Conservation (phyloP, 1,140 invertebrate genomes). For the Lerema accius region DNA sequence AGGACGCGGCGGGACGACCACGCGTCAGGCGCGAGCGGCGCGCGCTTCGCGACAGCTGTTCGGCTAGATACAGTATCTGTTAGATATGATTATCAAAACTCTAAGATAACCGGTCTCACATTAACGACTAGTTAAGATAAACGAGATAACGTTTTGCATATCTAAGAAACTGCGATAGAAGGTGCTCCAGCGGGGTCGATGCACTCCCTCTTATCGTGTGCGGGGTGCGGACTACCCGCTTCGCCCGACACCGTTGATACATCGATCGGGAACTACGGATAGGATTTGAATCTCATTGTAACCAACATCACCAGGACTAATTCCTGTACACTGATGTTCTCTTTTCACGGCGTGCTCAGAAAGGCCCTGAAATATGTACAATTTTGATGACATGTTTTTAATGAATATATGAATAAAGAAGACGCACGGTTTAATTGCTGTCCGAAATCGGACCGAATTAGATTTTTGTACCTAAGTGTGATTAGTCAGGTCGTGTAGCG, state of each 20-base stretch:
- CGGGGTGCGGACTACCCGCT: not conserved
- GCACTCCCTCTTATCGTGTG: constrained; percentile 40
- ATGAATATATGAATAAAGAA: too few relatives aligned
- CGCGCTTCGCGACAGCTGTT: constrained; percentile 47
- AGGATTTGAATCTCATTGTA: too few relatives aligned
- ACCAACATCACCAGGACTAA: too few relatives aligned
- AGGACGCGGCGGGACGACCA: not conserved
- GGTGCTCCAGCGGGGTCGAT: constrained; percentile 56
- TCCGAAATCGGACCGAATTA: too few relatives aligned
- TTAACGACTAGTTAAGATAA: constrained; percentile 81
- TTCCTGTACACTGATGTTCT: too few relatives aligned
- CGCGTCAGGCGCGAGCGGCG: constrained; percentile 27
- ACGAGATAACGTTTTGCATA: constrained; percentile 79
- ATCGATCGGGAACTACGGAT: not conserved
- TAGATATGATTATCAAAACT: constrained; percentile 74
- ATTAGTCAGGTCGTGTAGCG: too few relatives aligned
- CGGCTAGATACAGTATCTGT: constrained; percentile 69
- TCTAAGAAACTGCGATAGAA: constrained; percentile 58
- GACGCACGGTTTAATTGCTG: too few relatives aligned
- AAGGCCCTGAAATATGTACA: too few relatives aligned
- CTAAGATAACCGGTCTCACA: constrained; percentile 74
- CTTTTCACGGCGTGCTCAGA: too few relatives aligned
- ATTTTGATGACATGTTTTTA: too few relatives aligned
- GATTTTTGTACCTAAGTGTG: too few relatives aligned
- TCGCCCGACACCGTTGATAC: not conserved